Conservation (phyloP, 2,888 invertebrate genomes). For the Calephelis perditalis region DNA sequence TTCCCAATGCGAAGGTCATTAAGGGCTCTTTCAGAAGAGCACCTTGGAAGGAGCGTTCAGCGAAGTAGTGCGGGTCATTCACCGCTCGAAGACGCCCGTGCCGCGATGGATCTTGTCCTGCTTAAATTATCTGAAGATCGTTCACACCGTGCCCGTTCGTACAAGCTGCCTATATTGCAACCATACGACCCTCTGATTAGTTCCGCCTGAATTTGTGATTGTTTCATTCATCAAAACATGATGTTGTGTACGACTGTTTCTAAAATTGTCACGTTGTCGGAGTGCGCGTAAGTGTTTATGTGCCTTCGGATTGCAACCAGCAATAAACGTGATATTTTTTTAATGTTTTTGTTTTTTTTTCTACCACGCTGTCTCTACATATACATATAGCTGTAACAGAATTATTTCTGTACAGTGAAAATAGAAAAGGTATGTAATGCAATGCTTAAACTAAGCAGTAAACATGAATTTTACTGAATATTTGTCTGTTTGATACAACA, state of each 20-base stretch:
- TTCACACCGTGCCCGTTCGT: conserved; percentile 41
- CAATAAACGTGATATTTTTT: conserved; percentile 76
- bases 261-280: conserved; percentile 69
- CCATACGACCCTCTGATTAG: conserved; percentile 67
- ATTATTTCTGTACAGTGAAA: conserved; percentile 12
- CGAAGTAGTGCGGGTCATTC: conserved; percentile 86
- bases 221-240: conserved; percentile 14
- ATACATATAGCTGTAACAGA: background rate
- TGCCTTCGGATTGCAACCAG: conserved; percentile 73
- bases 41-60: conserved; percentile 91
- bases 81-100: conserved; percentile 94
- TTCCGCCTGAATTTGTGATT: conserved; percentile 52
- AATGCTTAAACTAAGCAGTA: no score
- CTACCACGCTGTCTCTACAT: conserved; percentile 9
- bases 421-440: conserved; percentile 17
- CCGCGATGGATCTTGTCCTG: conserved; percentile 93
- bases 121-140: conserved; percentile 79
- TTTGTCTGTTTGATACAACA: no score
- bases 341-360: conserved; percentile 43
- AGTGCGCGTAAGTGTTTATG: conserved; percentile 71
- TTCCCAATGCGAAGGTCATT: conserved; percentile 91
- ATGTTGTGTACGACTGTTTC: conserved; percentile 46
- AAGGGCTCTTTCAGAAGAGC: conserved; percentile 84
- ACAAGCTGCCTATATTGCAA: conserved; percentile 52
- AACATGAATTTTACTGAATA: no score